Conservation (phyloP, 1,140 invertebrate genomes). For the Cataglyphis hispanica region DNA sequence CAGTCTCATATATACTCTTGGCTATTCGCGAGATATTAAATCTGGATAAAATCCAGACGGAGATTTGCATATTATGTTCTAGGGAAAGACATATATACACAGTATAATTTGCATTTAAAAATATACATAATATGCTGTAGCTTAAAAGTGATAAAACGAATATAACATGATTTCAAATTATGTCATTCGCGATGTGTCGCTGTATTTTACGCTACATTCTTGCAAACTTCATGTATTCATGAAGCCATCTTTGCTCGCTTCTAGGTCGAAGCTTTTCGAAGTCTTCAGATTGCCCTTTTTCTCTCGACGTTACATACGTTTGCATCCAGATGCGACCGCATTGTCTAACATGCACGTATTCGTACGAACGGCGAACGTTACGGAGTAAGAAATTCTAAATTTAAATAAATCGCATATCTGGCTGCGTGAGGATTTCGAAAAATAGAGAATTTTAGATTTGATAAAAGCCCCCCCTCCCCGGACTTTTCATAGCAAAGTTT, state of each 20-base stretch:
- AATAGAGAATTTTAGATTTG: constrained; percentile 62
- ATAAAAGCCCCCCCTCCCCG: constrained; percentile 17
- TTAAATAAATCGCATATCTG: constrained; percentile 54
- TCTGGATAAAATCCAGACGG: neutral
- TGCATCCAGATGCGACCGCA: constrained; percentile 33
- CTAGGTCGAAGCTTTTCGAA: constrained; percentile 27
- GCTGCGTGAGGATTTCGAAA: constrained; percentile 14
- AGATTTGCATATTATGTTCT: neutral
- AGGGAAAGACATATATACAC: neutral
- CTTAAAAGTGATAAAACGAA: neutral
- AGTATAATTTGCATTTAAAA: neutral
- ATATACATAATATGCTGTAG: neutral
- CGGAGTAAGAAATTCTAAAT: constrained; percentile 47
- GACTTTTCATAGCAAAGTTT: constrained; percentile 46
- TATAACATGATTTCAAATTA: constrained; percentile 26
- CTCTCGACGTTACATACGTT: constrained; percentile 47
- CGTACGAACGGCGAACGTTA: constrained; percentile 33
- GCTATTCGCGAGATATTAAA: constrained; percentile 14
- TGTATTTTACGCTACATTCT: constrained; percentile 11
- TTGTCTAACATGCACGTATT: constrained; percentile 42
- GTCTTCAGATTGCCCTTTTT: constrained; percentile 33
- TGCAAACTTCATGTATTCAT: constrained; percentile 52
- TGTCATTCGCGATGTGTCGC: neutral
- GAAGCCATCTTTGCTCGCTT: constrained; percentile 42
- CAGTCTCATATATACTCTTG: constrained; percentile 6